Conservation (phyloP, 2,797 vertebrate species). For the Manis pentadactyla region DNA sequence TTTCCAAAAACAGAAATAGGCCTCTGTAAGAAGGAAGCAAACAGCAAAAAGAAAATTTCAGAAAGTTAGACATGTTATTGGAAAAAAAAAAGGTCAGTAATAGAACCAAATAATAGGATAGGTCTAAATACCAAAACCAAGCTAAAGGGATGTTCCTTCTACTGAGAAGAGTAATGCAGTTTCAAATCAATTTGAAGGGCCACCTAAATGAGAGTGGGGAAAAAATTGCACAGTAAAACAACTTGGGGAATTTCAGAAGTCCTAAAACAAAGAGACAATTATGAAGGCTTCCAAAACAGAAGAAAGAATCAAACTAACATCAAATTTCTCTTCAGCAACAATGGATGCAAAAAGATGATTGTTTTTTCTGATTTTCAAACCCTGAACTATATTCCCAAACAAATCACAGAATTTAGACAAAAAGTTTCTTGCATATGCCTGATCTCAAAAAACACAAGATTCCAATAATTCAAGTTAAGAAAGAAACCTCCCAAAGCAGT, state of each 20-base stretch:
- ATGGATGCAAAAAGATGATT: neutral
- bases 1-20: neutral
- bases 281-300: neutral
- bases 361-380: neutral
- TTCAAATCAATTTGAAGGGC: neutral
- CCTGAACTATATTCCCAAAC: neutral
- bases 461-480: neutral
- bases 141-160: neutral
- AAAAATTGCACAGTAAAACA: neutral
- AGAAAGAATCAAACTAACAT: neutral
- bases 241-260: neutral
- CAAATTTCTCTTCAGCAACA: neutral
- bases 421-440: neutral
- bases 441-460: neutral
- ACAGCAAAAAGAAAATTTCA: neutral
- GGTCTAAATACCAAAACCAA: neutral
- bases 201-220: neutral
- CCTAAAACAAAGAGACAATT: conserved; percentile 31
- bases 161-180: neutral
- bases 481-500: neutral
- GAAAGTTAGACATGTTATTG: neutral
- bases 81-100: neutral
- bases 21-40: neutral
- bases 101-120: neutral
- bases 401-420: neutral